Evolutionary conservation across 2,113 vertebrate species (phyloP).

Genomic region (Austrofundulus limnaeus): DNA sequence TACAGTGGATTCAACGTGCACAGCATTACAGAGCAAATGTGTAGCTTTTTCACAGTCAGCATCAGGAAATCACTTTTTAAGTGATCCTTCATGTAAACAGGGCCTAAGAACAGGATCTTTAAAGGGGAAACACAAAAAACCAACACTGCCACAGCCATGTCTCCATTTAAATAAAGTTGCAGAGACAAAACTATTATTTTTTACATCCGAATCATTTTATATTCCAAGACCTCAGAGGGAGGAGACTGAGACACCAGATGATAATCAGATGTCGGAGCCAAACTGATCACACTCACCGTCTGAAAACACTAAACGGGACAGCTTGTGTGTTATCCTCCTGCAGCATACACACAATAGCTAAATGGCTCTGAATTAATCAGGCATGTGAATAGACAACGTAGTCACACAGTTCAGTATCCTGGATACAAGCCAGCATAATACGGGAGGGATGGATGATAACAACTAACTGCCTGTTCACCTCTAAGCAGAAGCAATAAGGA

Average conservation of each 20-base stretch:
- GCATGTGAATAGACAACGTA: constrained; percentile 11
- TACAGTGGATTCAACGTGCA: too few species aligned
- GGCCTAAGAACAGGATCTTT: too few species aligned
- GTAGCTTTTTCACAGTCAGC: too few species aligned
- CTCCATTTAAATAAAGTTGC: too few species aligned
- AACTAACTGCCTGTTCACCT: constrained; percentile 38
- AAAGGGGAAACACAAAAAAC: too few species aligned
- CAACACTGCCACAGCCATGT: not conserved
- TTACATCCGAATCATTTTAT: not conserved
- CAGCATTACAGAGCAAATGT: too few species aligned
- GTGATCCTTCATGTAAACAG: too few species aligned
- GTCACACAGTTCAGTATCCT: constrained; percentile 50
- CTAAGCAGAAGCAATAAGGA: constrained; percentile 39
- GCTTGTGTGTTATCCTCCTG: not conserved
- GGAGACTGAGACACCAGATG: not conserved
- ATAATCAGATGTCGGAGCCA: constrained; percentile 9
- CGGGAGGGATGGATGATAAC: constrained; percentile 34
- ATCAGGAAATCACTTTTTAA: too few species aligned
- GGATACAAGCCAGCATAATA: constrained; percentile 42
- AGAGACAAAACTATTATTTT: too few species aligned
- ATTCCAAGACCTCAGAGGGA: not conserved
- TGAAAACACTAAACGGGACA: constrained; percentile 8
- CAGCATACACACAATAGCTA: not conserved
- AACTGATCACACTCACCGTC: constrained; percentile 15
- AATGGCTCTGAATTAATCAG: constrained; percentile 20